Evolutionary conservation across 2,113 vertebrate genomes (phyloP), one percentile per base, ranked within the genome.

Genomic region (Paramisgurnus dabryanus): DNA sequence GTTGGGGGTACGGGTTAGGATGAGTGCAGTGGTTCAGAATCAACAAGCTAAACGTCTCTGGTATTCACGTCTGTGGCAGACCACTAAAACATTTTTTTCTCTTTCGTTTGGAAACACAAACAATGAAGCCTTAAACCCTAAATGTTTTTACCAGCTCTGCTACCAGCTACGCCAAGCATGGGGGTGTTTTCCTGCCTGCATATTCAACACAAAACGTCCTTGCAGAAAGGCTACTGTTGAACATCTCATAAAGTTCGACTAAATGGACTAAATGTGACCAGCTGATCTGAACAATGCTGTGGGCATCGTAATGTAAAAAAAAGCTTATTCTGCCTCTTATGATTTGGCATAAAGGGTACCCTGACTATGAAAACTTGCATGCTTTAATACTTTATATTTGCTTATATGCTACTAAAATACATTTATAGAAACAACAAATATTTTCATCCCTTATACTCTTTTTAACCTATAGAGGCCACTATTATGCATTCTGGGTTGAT

Each of bases 101-200:
- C 84, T 90, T 92, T 91, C 89, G 82, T 82, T 81, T 88, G 85
- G 87, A 89, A 89, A 90, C 80, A 91, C 86, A 93, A 93, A 92
- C 90, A 92, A 89, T 82, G 70, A 84, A 75, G 87, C 85, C 89
- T 89, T 85, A 91, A 88, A 88, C 61, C 82, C 85, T 82, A 89
- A 92, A 92, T 91, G 88, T 81, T 83, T 91, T 91, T 89, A 90
- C 84, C 91, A 92, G 91, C 76, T 84, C 70, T 83, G 87, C 89
- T 87, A 87, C 87, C 82, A 86, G 79, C 76, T 81, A 66, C 43
- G 85, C 83, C 86, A 89, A 83, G 68, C 63, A 50, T 72, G 82
- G 70, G 79, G 79, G 63, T 60, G 70, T 57, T 88, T 87, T 87
- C 80, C 82, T 80, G 39, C 78, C 70, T 77, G 57, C 57, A 18